Conservation (phyloP, 2,888 invertebrate species). For the Synergus umbraculus region DNA sequence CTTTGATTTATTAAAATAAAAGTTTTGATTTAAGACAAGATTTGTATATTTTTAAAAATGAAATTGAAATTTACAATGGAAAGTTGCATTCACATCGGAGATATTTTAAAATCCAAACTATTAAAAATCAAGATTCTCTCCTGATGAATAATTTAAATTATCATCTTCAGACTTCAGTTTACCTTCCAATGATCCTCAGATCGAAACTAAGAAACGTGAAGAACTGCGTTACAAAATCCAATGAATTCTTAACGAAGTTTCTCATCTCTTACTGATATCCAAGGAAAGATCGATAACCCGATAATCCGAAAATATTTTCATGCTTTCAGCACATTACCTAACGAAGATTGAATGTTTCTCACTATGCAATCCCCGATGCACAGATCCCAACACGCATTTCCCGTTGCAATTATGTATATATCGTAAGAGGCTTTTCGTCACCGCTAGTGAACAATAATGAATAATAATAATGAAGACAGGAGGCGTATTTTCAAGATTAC, state of each 20-base stretch:
- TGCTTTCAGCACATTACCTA: background rate
- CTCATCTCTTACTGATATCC: background rate
- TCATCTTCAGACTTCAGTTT: background rate
- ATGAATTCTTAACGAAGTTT: background rate
- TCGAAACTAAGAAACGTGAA: background rate
- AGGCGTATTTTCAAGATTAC: background rate
- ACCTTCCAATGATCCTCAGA: background rate
- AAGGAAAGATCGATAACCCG: background rate
- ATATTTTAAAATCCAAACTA: background rate
- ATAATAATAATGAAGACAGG: background rate
- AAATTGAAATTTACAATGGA: background rate
- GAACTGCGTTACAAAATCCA: background rate
- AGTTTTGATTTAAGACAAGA: too few relatives aligned
- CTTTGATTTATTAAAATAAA: too few relatives aligned
- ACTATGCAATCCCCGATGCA: background rate
- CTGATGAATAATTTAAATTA: background rate
- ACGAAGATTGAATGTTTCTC: background rate
- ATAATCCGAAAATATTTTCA: background rate
- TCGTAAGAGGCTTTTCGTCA: background rate
- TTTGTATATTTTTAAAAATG: too few relatives aligned
- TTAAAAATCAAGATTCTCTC: background rate
- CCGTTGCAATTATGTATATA: background rate
- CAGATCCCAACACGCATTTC: background rate
- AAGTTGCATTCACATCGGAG: background rate
- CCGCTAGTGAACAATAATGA: background rate